Evolutionary conservation across 2,888 invertebrate genomes (phyloP), one percentile per base, ranked within the genome.

Genomic region (Drosophila helvetica): DNA sequence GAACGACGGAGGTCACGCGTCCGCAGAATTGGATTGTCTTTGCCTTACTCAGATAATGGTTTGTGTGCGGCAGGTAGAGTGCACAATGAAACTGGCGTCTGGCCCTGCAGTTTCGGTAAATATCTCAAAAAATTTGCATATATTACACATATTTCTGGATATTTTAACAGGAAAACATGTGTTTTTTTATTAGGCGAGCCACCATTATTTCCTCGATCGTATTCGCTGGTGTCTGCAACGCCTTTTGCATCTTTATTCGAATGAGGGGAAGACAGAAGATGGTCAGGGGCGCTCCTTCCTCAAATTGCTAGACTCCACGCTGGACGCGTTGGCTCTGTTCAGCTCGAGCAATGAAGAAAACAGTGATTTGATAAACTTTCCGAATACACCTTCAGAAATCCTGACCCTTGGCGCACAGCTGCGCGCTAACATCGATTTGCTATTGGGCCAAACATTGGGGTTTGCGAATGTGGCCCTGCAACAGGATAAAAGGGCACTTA

Each of bases 401-500:
- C 71, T 86, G 18, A 63, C 70, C n/a, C 70, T 79, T 4, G 89
- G 90, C 55, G 81, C 85, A 25, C 79, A 90, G 71, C 82, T 91
- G 18, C 90, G 91, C n/a, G 47, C 72, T 0, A 80, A 79, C 5
- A 77, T 91, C 0, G 88, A 92, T 66, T 68, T 85, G 18, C 73
- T 92, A 5, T 58, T 92, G 5, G 84, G 91, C 3, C 91, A 92
- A 53, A 86, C 90, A 0, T 61, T 92, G 45, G 90, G 91, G 0
- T 91, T 92, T 69, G 91, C 91, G 3, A 92, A 92, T 86, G 91
- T 92, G 0, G 88, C 91, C 0, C 46, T 91, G 9, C 70, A 87
- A 4, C 78, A 85, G 27, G 92, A 92, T 68, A 92, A 92, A 67
- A 89, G 80, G 25, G 90, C 91, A 0, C 74, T 92, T 1, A 91